Evolutionary conservation across 2,797 vertebrate species (phyloP), one percentile per base, ranked within the genome.

Genomic region (Danio choprae): DNA sequence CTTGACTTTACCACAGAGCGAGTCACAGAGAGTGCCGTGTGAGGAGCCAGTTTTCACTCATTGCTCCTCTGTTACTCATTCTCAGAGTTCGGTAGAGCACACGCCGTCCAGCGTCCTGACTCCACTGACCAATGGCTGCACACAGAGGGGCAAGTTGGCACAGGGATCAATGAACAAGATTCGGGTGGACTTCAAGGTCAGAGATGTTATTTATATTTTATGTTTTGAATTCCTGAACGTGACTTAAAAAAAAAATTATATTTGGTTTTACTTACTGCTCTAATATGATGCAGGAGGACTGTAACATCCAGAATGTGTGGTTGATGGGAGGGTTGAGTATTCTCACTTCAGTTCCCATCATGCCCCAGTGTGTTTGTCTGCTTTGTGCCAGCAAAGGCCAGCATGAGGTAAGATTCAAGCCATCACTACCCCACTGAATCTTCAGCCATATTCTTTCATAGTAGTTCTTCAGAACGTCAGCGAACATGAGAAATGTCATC

Each of bases 151-250:
- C 80, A 90, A 93, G 75, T 88, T 79, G 83, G 87, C 89, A 8
- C 88, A 83, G 1, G 92, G 95, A 81, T 92, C 91, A 15, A 89
- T 92, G 29, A 94, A 94, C 88, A 95, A 95, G 80, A 95, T 98
- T 79, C 94, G 96, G 0, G 96, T 98, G 22, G 96, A 98, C 87
- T 98, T 97, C 81, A 98, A 98, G 96, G 96, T 98, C 81, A 38
- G 60, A n/a, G 40, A 40, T 2, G 9, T 16, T n/a, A 56, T 41
- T 15, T 7, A 20, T 56, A 16, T 7, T 56, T 56, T 20, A 56
- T 29, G 3, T 71, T 74, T 18, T 18, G 48, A 38, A 40, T 74
- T 20, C 11, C 5, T 29, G n/a, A 51, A 74, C 13, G 3, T 16
- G 7, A 6, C 22, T 43, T 40, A 41, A 29, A 29, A 29, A 29